A percentile compares a stretch with the other conserved stretches of the same genome.
These are phyloP conservation scores for Lipophrys pholis DNA, from an alignment of 2,113 vertebrate species.

Conservation along the genomic window DNA sequence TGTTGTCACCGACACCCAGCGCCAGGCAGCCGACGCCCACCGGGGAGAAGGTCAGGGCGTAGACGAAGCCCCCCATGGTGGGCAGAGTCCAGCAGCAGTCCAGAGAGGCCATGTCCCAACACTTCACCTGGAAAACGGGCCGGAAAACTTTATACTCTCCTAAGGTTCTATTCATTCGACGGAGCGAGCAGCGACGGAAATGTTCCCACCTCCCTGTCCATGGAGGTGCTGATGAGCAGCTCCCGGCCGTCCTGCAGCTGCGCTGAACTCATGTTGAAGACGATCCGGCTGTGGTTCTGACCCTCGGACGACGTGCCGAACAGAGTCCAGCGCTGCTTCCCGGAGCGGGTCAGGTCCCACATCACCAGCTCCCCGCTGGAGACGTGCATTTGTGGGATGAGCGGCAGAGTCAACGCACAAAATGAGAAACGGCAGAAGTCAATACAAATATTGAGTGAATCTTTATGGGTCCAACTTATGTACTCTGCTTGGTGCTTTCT, in stretches of 20 bases:
- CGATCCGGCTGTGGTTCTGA: constrained; percentile 93
- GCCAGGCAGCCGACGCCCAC: constrained; percentile 90
- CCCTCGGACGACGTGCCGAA: constrained; percentile 88
- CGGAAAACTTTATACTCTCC: not conserved
- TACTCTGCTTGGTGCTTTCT: too few relatives aligned
- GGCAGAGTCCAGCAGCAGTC: constrained; percentile 94
- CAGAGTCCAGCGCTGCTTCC: constrained; percentile 90
- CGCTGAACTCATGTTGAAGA: constrained; percentile 91
- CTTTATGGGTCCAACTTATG: too few relatives aligned
- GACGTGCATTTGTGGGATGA: too few relatives aligned
- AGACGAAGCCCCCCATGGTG: constrained; percentile 93
- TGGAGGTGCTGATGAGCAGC: constrained; percentile 94
- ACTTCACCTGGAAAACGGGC: constrained; percentile 87
- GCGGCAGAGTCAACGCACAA: too few relatives aligned
- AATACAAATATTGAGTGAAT: too few relatives aligned
- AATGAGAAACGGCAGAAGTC: too few relatives aligned
- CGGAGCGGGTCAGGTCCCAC: constrained; percentile 89
- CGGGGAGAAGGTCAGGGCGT: constrained; percentile 91
- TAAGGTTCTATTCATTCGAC: too few relatives aligned
- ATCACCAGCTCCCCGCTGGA: constrained; percentile 91
- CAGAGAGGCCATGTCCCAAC: constrained; percentile 91
- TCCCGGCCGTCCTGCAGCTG: constrained; percentile 78
- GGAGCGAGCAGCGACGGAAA: too few relatives aligned
- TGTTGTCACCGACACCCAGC: constrained; percentile 92
- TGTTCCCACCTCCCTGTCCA: constrained; percentile 90